A percentile compares a stretch with the other conserved stretches of the same genome.
Evolutionary conservation across 1,140 invertebrate species (phyloP).

Genomic region (Schmidtea mediterranea): DNA sequence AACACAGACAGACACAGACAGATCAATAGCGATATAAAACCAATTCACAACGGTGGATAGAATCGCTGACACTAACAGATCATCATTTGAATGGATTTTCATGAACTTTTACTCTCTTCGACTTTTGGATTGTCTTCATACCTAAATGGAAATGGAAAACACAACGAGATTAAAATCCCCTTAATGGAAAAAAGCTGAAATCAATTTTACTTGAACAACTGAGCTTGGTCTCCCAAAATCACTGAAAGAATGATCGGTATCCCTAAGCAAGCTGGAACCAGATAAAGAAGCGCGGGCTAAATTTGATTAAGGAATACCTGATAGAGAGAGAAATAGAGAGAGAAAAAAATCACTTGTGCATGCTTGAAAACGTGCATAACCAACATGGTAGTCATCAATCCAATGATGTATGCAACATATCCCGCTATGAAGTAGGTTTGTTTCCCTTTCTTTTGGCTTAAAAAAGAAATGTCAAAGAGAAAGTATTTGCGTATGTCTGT

Average conservation of each 20-base stretch:
- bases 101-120: no score
- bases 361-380: conserved; percentile 96
- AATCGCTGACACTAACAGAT: no score
- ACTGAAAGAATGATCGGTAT: background rate
- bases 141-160: no score
- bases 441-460: conserved; percentile 47
- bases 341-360: conserved; percentile 34
- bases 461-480: no score
- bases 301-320: background rate
- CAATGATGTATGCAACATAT: conserved; percentile 70
- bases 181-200: no score
- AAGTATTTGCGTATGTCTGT: conserved; percentile 31
- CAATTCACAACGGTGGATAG: no score
- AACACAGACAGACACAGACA: no score
- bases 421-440: conserved; percentile 78
- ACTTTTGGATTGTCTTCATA: no score
- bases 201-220: background rate
- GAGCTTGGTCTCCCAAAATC: background rate
- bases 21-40: no score
- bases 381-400: conserved; percentile 66
- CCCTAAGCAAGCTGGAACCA: conserved; percentile 60
- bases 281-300: conserved; percentile 73
- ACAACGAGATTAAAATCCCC: no score
- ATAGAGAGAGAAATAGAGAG: background rate
- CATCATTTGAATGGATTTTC: no score